Conservation (phyloP, 2,888 invertebrate genomes). For the Labia minor region DNA sequence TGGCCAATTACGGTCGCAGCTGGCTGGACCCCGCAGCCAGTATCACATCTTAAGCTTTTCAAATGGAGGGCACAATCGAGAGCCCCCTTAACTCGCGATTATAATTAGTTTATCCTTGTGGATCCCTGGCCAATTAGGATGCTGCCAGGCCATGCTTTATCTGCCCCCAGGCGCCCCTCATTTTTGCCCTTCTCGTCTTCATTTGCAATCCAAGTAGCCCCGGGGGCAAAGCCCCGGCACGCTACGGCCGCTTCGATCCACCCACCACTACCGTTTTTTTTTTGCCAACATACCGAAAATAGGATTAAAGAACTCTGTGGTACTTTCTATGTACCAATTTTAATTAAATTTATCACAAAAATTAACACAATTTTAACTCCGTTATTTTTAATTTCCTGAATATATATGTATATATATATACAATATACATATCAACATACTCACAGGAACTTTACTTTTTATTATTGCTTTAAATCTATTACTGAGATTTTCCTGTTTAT, state of each 20-base stretch:
- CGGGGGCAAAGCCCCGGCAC: neutral
- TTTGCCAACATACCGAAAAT: neutral
- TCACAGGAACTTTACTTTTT: neutral
- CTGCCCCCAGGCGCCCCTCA: slow-evolving; percentile 13
- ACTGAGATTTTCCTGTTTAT: too few species aligned
- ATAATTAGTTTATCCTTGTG: slow-evolving; percentile 1
- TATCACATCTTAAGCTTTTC: neutral
- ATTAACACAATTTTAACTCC: neutral
- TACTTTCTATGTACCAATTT: neutral
- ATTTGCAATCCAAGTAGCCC: slow-evolving; percentile 13
- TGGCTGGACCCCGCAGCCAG: neutral
- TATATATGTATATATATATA: neutral
- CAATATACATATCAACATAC: too few species aligned
- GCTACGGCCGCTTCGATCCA: neutral
- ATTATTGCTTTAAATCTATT: neutral
- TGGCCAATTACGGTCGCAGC: neutral
- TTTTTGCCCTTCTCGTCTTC: slow-evolving; percentile 13
- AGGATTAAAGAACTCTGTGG: neutral
- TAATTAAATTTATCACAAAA: slow-evolving; percentile 2
- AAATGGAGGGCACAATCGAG: neutral
- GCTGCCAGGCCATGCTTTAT: slow-evolving; percentile 13
- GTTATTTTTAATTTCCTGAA: neutral
- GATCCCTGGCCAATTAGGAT: neutral
- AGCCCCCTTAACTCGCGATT: neutral
- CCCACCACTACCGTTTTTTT: neutral